phyloP scores from a whole-genome alignment of 1,140 invertebrate genomes.

The Wasmannia auropunctata region DNA sequence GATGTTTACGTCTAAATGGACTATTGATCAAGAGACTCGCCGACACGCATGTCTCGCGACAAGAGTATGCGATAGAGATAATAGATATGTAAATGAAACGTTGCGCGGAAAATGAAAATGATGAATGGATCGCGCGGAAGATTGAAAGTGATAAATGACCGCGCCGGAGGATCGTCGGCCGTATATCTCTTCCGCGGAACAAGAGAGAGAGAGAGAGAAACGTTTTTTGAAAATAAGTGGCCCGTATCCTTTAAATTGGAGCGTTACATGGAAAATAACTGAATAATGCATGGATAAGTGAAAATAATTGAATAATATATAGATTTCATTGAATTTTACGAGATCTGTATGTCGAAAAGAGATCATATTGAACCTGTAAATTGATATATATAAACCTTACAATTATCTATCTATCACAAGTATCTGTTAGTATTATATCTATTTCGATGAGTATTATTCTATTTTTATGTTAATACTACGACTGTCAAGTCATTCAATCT shows the following conservation, averaged over 20 bases:
- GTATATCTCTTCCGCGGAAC: not conserved
- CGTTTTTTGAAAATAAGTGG: conserved; percentile 17
- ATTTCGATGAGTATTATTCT: too few species aligned
- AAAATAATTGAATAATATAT: not conserved
- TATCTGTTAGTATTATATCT: too few species aligned
- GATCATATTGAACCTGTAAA: too few species aligned
- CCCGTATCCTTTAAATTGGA: not conserved
- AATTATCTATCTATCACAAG: too few species aligned
- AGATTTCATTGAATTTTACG: too few species aligned
- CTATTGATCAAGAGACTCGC: conserved; percentile 13
- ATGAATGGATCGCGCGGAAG: conserved; percentile 13
- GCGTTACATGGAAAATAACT: not conserved
- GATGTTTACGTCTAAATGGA: conserved; percentile 1
- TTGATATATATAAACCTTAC: too few species aligned
- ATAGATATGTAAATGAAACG: conserved; percentile 39
- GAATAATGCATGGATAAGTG: not conserved
- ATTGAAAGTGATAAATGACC: conserved; percentile 36
- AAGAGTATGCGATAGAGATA: not conserved
- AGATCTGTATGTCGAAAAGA: too few species aligned
- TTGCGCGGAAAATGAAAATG: conserved; percentile 17
- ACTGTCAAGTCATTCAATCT: too few species aligned
- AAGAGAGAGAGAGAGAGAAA: too few species aligned
- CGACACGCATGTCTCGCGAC: conserved; percentile 1
- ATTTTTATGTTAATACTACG: too few species aligned
- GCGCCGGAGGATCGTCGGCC: not conserved